Percentiles rank a stretch among this genome's conserved stretches.
Conservation (phyloP, 2,797 vertebrate genomes). For the Anabacerthia variegaticeps region DNA sequence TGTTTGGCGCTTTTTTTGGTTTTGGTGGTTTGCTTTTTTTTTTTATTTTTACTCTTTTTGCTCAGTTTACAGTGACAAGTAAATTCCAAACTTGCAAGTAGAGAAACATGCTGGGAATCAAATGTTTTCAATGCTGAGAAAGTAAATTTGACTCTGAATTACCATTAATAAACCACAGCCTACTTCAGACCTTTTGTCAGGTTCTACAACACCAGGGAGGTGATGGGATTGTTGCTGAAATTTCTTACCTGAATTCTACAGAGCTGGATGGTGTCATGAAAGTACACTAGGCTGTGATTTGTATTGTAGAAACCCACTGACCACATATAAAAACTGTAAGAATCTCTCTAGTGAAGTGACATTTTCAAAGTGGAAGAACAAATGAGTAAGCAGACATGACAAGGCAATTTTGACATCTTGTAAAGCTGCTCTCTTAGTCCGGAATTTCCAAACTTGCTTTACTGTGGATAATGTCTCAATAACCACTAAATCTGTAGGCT, state of each 20-base stretch:
- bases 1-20: neutral
- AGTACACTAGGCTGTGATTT: neutral
- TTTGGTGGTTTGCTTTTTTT: fast-evolving
- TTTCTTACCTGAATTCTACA: neutral
- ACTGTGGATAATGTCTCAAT: neutral
- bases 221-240: neutral
- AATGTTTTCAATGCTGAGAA: neutral
- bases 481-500: neutral
- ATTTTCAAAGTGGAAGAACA: neutral
- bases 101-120: neutral
- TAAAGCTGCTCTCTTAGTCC: neutral
- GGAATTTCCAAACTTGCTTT: neutral
- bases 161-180: neutral
- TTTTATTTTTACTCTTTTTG: neutral
- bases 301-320: neutral
- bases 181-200: neutral
- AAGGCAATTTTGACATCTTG: neutral
- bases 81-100: neutral
- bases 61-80: neutral
- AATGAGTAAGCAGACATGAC: neutral
- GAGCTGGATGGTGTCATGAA: neutral
- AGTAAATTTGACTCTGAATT: neutral
- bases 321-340: neutral
- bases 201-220: neutral
- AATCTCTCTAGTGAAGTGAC: neutral